Base-by-base conservation (phyloP, 1,140 invertebrate genomes). In the Mya arenaria region DNA sequence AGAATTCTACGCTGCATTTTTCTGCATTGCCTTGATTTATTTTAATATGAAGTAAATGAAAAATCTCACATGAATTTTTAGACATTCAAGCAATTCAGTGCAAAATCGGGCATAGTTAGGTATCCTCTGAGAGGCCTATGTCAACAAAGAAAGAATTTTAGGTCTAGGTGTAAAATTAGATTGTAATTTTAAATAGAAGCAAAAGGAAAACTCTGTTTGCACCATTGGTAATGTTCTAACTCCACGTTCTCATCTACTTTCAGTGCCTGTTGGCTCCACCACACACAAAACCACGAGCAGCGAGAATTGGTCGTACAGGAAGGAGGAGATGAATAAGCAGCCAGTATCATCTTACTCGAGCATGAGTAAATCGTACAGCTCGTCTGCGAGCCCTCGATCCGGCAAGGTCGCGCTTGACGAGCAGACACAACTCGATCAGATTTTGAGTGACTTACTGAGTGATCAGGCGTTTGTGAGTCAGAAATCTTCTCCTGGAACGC, bases 381-480 rank as follows among this genome's bases (percentile, higher is more conserved):
- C 72, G 56, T 84, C 78, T 41, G 79, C 79, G 4, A 79, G 62
- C 71, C 79, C 85, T 58, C 41, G 86, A 82, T 74, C 75, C 73
- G 66, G 39, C 81, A 30, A 82, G 80, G 52, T 86, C 85, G 55
- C 88, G 10, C 71, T 88, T 10, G 89, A 91, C n/a, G 91, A 92
- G 79, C 90, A 90, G 39, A 88, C 86, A 32, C 87, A 92, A 72
- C 85, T 92, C 28, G 92, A 92, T 84, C 88, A 91, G 34, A 91
- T 92, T 75, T 74, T 92, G 17, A 90, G 87, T 75, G 91, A 92
- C 80, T 83, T 92, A 55, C 86, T 92, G n/a, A 90, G 87, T 65
- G 89, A 92, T 58, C 88, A 89, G 79, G 86, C 85, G 15, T 88
- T 82, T 72, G 84, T 88, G 19, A 86, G 63, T 69, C 80, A 84